phyloP scores from a whole-genome alignment of 2,113 vertebrate species.

The Meles meles region DNA sequence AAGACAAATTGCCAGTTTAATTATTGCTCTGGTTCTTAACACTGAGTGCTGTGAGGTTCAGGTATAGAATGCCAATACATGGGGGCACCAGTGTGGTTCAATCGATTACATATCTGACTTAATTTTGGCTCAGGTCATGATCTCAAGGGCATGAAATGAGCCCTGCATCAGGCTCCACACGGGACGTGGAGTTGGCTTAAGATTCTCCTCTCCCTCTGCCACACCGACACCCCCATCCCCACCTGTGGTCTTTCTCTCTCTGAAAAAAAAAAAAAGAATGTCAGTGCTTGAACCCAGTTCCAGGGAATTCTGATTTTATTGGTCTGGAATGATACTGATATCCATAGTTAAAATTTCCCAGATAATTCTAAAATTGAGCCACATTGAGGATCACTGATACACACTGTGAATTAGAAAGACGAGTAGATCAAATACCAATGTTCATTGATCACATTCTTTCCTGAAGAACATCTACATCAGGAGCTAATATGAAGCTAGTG shows the following conservation, averaged over 20 bases:
- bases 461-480: background rate
- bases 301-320: background rate
- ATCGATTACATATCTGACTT: background rate
- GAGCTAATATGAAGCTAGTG: background rate
- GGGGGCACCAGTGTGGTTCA: background rate
- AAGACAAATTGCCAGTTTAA: background rate
- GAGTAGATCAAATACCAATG: background rate
- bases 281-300: background rate
- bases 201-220: background rate
- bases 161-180: background rate
- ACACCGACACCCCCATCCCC: background rate
- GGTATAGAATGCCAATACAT: background rate
- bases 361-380: background rate
- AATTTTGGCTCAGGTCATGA: background rate
- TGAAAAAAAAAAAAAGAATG: background rate
- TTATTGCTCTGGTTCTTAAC: background rate
- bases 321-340: background rate
- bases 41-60: background rate
- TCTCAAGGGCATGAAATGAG: background rate
- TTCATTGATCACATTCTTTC: background rate
- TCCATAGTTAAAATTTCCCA: background rate
- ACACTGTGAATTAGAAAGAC: background rate
- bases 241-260: background rate
- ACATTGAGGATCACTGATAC: background rate
- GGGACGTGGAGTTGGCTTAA: background rate